Base-by-base conservation (phyloP, 2,797 vertebrate species). In the Eurystomus glaucurus region DNA sequence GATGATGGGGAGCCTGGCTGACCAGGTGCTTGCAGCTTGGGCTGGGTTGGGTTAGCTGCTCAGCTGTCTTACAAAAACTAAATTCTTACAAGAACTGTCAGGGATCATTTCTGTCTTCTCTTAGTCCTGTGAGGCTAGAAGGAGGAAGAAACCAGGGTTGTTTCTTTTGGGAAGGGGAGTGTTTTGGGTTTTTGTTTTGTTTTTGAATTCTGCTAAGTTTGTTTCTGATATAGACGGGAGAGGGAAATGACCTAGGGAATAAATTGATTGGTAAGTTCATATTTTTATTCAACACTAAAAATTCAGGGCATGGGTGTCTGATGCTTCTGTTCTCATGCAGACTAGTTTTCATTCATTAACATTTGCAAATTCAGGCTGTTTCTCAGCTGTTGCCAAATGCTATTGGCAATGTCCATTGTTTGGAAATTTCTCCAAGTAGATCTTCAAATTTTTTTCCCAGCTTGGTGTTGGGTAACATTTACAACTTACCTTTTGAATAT, bases 1-100 rank as follows among this genome's bases (percentile, higher is more conserved):
- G 74, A 60, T 89, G 57, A 41, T 74, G 45, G 60, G 68, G 60
- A 94, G 88, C 74, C 71, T 94, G 80, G 55, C 78, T 95, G 80
- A 72, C 37, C 79, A 80, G 60, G 74, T 18, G 4, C 22, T 89
- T 66, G 22, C n/a, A 84, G 0, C 57, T 90, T 75, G 45, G 72
- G 72, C 80, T 94, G 77, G 31, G 28, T 48, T 75, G 79, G 52
- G 57, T 61, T 84, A 64, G 88, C 72, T 88, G 57, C 74, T 93
- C 58, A 41, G 68, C 39, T 70, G 20, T 76, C 41, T 82, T 85
- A 70, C 8, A 68, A 78, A 88, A 90, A 76, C 28, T 7, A 54
- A 71, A 46, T 28, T 77, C 72, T 70, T 51, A 43, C 39, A 64
- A 78, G 61, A 76, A 25, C 55, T 87, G 62, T 82, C 86, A 55